Conservation (phyloP, 2,888 invertebrate species). For the Epistrophe eligans region DNA sequence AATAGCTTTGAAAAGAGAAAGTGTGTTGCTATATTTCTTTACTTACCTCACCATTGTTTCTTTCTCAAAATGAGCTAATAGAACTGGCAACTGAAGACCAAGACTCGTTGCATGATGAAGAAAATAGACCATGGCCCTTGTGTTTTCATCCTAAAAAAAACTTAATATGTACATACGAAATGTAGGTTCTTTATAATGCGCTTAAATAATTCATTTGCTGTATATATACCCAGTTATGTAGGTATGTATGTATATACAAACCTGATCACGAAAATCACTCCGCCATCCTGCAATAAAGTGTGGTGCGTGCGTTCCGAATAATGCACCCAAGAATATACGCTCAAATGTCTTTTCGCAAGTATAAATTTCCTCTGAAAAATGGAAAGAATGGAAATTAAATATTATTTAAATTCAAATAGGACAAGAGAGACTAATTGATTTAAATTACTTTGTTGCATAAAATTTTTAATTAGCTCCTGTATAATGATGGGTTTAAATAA, state of each 20-base stretch:
- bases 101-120: constrained; percentile 90
- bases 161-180: background rate
- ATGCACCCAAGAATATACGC: constrained; percentile 89
- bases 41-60: constrained; percentile 82
- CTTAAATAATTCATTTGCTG: constrained; percentile 2
- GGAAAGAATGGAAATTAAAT: background rate
- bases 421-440: background rate
- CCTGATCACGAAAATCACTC: constrained; percentile 90
- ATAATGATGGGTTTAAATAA: no score
- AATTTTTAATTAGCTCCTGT: background rate
- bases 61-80: constrained; percentile 81
- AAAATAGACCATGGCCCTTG: constrained; percentile 90
- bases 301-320: constrained; percentile 92
- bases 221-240: background rate
- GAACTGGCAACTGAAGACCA: constrained; percentile 86
- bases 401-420: background rate
- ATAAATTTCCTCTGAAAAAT: constrained; percentile 85
- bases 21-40: background rate
- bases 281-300: constrained; percentile 94
- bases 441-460: background rate
- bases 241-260: no score
- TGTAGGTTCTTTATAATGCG: constrained; percentile 9
- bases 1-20: constrained; percentile 16
- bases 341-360: constrained; percentile 88
- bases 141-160: constrained; percentile 87